These are phyloP conservation scores for Nomada fucata DNA, from an alignment of 2,888 invertebrate species.

Conservation along the genomic window DNA sequence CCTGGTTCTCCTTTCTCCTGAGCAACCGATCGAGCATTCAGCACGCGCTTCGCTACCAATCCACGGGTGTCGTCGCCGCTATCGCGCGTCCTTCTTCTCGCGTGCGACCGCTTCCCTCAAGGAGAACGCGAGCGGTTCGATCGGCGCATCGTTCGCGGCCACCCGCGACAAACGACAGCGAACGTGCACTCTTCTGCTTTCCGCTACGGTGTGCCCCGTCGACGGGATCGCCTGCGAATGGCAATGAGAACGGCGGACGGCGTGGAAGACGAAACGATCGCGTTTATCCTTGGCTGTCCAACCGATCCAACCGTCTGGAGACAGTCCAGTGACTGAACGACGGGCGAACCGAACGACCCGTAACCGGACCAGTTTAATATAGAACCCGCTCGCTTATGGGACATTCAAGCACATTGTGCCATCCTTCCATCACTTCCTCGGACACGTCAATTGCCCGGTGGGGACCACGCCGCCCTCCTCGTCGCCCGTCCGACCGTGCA, in stretches of 20 bases:
- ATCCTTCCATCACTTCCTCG: conserved; percentile 81
- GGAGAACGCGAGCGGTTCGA: not conserved
- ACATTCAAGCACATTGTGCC: conserved; percentile 76
- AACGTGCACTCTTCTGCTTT: not conserved
- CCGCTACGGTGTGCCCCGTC: too few relatives aligned
- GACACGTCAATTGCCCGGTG: conserved; percentile 76
- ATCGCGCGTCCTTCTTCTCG: conserved; percentile 8
- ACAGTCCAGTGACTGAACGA: conserved; percentile 69
- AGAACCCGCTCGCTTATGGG: conserved; percentile 73
- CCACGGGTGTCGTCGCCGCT: conserved; percentile 19
- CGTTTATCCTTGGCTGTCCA: conserved; percentile 25
- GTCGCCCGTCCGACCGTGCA: conserved; percentile 38
- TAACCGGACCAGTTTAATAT: conserved; percentile 77
- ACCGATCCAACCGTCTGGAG: conserved; percentile 50
- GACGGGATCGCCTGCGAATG: too few relatives aligned
- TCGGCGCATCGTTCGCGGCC: conserved; percentile 30
- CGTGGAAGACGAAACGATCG: conserved; percentile 23
- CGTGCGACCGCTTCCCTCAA: not conserved
- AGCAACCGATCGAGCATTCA: conserved; percentile 51
- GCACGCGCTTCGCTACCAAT: conserved; percentile 21
- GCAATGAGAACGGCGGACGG: not conserved
- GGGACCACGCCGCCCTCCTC: conserved; percentile 65
- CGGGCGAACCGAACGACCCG: conserved; percentile 70
- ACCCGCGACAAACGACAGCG: conserved; percentile 1
- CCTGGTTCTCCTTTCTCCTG: conserved; percentile 46